Evolutionary conservation across 2,888 invertebrate genomes (phyloP).

Genomic region (Erebia palarica): DNA sequence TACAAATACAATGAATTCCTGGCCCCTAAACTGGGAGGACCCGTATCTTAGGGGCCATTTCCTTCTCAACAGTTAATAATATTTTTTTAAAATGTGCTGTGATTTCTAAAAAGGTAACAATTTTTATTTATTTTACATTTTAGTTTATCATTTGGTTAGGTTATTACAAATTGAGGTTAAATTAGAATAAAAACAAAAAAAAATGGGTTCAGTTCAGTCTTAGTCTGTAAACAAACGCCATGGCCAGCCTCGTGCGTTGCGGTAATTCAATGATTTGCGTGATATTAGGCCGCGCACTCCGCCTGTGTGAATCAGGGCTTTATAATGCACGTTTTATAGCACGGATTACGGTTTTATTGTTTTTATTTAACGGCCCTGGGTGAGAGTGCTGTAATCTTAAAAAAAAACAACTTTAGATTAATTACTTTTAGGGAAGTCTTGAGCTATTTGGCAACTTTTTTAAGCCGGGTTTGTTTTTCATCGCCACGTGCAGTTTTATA

Average conservation of each 20-base stretch:
- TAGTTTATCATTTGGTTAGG: too few species aligned
- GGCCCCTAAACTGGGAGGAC: too few species aligned
- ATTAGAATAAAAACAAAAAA: too few species aligned
- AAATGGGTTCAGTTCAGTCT: too few species aligned
- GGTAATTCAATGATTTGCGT: constrained; percentile 70
- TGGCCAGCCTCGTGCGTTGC: constrained; percentile 40
- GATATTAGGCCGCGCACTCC: constrained; percentile 45
- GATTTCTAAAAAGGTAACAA: too few species aligned
- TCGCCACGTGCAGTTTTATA: too few species aligned
- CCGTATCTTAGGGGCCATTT: too few species aligned
- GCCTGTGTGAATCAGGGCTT: constrained; percentile 37
- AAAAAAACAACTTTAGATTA: constrained; percentile 14
- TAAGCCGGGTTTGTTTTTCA: background rate
- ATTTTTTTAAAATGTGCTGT: too few species aligned
- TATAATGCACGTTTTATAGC: constrained; percentile 30
- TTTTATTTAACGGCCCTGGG: constrained; percentile 32
- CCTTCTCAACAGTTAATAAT: too few species aligned
- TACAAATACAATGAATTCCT: too few species aligned
- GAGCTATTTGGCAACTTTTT: background rate
- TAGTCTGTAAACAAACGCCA: background rate
- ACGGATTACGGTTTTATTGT: constrained; percentile 39
- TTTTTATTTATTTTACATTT: too few species aligned
- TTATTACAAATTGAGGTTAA: too few species aligned
- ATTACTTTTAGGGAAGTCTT: constrained; percentile 13
- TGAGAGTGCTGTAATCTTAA: constrained; percentile 11